Conservation (phyloP, 2,888 invertebrate species). For the Leptinotarsa juncta region DNA sequence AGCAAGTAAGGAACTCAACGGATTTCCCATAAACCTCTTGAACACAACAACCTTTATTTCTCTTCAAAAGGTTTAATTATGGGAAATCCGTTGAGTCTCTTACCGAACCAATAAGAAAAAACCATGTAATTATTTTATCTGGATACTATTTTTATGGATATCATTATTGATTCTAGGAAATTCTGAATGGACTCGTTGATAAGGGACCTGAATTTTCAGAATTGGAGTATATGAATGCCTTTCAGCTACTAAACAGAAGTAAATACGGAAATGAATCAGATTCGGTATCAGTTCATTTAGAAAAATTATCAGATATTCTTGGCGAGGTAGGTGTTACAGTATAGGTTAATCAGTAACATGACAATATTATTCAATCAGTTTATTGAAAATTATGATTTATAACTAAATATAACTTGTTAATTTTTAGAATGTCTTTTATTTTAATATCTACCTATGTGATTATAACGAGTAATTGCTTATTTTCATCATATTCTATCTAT, state of each 20-base stretch:
- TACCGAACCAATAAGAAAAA: background rate
- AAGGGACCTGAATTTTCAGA: conserved; percentile 90
- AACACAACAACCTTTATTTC: no score
- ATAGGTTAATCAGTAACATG: conserved; percentile 57
- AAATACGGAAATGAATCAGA: conserved; percentile 67
- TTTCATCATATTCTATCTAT: conserved; percentile 24
- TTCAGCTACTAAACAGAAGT: conserved; percentile 80
- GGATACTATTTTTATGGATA: background rate
- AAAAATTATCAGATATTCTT: conserved; percentile 85
- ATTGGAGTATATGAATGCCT: conserved; percentile 87
- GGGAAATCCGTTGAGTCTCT: background rate
- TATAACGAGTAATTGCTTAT: no score
- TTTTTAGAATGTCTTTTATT: no score
- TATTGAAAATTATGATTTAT: no score
- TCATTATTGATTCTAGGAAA: conserved; percentile 72
- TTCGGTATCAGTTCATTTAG: conserved; percentile 77
- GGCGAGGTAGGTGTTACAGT: conserved; percentile 87
- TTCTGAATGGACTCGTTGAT: conserved; percentile 84
- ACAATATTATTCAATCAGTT: conserved; percentile 5
- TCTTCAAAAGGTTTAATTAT: no score
- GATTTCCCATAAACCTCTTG: no score
- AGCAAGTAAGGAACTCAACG: no score
- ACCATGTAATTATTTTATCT: no score
- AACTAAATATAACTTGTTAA: no score
- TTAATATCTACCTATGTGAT: no score